Percentiles rank a stretch among this genome's conserved stretches.
These are phyloP conservation scores for Gila robusta DNA, from an alignment of 2,797 vertebrate species.

Conservation along the genomic window DNA sequence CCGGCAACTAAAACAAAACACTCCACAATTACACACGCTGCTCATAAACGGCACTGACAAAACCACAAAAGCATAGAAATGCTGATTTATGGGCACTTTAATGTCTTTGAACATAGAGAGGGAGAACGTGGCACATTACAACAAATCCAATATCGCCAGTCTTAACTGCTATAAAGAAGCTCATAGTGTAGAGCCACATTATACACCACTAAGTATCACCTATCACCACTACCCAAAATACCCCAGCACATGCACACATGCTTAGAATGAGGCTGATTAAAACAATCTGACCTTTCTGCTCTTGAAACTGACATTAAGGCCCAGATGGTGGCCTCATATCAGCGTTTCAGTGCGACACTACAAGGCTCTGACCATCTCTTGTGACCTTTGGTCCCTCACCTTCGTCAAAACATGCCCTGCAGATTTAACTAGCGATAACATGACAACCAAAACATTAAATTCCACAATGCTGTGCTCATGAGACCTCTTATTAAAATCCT, in stretches of 20 bases:
- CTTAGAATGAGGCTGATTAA: conserved; percentile 30
- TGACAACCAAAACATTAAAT: conserved; percentile 12
- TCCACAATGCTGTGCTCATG: background rate
- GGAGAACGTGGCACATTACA: conserved; percentile 10
- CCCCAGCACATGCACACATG: conserved; percentile 9
- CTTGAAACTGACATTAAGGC: conserved; percentile 40
- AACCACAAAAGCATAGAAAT: background rate
- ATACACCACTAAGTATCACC: background rate
- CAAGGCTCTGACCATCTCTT: background rate
- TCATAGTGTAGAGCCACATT: background rate
- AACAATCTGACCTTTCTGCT: conserved; percentile 51
- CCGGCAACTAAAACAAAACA: conserved; percentile 52
- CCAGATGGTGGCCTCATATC: background rate
- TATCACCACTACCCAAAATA: conserved; percentile 38
- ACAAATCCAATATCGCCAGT: background rate
- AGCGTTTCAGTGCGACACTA: conserved; percentile 6
- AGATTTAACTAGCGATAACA: conserved; percentile 29
- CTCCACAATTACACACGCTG: conserved; percentile 24
- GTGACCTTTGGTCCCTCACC: conserved; percentile 11
- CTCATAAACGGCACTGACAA: conserved; percentile 1
- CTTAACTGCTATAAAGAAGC: conserved; percentile 18
- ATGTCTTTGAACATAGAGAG: background rate
- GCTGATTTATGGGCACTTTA: background rate
- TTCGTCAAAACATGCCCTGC: background rate
- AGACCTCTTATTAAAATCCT: background rate